Conservation (phyloP, 2,113 vertebrate genomes). For the Ranitomeya imitator region DNA sequence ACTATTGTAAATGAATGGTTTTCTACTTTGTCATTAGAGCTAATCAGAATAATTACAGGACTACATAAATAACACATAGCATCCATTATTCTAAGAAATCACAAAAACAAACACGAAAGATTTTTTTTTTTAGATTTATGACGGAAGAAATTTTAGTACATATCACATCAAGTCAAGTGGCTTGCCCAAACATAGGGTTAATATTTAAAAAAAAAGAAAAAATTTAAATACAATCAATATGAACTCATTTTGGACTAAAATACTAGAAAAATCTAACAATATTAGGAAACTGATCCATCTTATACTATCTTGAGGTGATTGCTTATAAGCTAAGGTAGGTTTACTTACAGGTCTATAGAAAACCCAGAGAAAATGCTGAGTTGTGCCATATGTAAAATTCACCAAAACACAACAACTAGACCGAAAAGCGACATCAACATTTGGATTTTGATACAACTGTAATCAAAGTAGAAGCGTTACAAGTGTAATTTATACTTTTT, state of each 20-base stretch:
- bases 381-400: background rate
- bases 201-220: background rate
- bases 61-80: background rate
- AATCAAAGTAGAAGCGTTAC: background rate
- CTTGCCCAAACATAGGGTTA: background rate
- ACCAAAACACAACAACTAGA: background rate
- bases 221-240: background rate
- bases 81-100: background rate
- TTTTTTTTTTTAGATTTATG: too few species aligned
- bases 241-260: background rate
- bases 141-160: background rate
- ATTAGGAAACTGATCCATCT: background rate
- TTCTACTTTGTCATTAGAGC: background rate
- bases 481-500: background rate
- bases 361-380: background rate
- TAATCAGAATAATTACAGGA: constrained; percentile 13
- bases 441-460: too few species aligned
- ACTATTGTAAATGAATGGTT: background rate
- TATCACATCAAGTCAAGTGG: background rate
- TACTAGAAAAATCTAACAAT: background rate
- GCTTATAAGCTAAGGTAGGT: background rate
- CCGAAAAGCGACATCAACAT: too few species aligned
- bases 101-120: background rate
- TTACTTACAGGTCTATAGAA: background rate
- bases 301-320: background rate